These are phyloP conservation scores for Fopius arisanus DNA, from an alignment of 1,140 invertebrate genomes.

Conservation along the genomic window DNA sequence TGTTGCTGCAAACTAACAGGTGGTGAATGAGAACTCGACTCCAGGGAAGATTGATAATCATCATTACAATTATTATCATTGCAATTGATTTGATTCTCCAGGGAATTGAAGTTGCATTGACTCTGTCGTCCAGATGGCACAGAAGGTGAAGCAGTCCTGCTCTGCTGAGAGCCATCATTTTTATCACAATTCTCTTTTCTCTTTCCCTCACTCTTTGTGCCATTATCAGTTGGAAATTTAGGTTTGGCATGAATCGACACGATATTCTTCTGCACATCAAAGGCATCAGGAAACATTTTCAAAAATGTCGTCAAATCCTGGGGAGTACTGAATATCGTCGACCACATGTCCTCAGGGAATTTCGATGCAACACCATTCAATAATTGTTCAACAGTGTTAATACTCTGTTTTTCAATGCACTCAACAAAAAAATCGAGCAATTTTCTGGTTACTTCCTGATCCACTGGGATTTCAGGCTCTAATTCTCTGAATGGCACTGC, in stretches of 20 bases:
- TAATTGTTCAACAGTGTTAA: conserved; percentile 84
- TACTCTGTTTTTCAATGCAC: conserved; percentile 79
- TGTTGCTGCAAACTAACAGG: conserved; percentile 67
- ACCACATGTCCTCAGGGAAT: conserved; percentile 80
- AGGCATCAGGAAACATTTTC: conserved; percentile 88
- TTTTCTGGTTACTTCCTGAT: conserved; percentile 79
- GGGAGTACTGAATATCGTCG: conserved; percentile 84
- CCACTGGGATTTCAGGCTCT: conserved; percentile 79
- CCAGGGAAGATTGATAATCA: conserved; percentile 33
- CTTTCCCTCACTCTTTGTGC: conserved; percentile 52
- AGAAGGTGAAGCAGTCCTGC: conserved; percentile 75
- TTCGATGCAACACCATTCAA: conserved; percentile 82
- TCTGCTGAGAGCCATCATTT: conserved; percentile 15
- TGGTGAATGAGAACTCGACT: conserved; percentile 50
- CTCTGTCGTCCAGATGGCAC: conserved; percentile 36
- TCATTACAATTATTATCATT: conserved; percentile 21
- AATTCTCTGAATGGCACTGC: conserved; percentile 61
- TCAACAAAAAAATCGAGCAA: conserved; percentile 81
- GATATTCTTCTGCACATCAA: conserved; percentile 88
- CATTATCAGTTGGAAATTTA: conserved; percentile 50
- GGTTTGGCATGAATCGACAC: conserved; percentile 80
- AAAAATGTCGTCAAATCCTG: conserved; percentile 87
- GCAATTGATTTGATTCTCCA: conserved; percentile 30
- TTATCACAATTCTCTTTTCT: conserved; percentile 39
- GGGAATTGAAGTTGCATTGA: conserved; percentile 35